Evolutionary conservation across 2,797 vertebrate genomes (phyloP), one percentile per base, ranked within the genome.

Genomic region (Helarctos malayanus): DNA sequence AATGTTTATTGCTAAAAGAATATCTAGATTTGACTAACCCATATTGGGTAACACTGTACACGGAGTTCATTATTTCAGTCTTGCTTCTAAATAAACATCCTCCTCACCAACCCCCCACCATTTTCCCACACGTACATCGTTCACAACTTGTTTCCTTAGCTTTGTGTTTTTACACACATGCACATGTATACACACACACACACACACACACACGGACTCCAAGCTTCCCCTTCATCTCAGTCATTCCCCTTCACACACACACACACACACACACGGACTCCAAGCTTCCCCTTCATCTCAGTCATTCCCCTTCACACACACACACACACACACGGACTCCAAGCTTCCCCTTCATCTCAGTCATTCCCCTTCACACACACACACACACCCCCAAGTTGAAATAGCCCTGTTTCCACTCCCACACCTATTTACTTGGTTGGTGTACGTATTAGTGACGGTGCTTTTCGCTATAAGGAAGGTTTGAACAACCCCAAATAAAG

Each of bases 401-500:
- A 45, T 68, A 73, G 94, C 0, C 21, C 16, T 38, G 0, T 61
- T 80, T 27, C 45, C 13, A 41, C 14, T 32, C 32, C 54, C 56
- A 71, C 18, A 7, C 69, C 59, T 56, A 25, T 69, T 71, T 59
- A 56, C 21, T 59, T 83, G 49, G 32, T 41, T 38, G 27, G n/a
- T 54, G 8, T 49, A 27, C 65, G 1, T 76, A 71, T 82, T 75
- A 13, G 5, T 5, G 71, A 49, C 1, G 13, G 29, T 61, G 75
- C 68, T 83, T 82, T 91, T 8, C 32, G 52, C 80, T 91, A 61
- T 35, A 79, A 79, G 3, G 47, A 91, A 83, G 27, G n/a, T n/a
- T n/a, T n/a, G n/a, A 14, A 2, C n/a, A 96, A 95, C 76, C 52
- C n/a, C 61, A 83, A 83, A 92, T 68, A 54, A 65, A 93, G 52